These are phyloP conservation scores for Agapostemon virescens DNA, from an alignment of 2,888 invertebrate species.

Conservation along the genomic window DNA sequence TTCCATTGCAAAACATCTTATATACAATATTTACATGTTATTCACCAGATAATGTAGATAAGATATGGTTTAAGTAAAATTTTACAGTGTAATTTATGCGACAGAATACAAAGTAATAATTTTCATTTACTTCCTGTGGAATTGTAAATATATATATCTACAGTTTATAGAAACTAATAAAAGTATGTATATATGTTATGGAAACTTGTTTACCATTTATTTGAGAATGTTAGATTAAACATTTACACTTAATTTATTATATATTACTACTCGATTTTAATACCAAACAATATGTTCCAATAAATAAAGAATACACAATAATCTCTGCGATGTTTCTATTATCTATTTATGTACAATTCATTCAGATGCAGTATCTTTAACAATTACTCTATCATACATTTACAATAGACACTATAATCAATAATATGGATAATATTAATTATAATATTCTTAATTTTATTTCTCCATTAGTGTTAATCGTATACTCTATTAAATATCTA, in stretches of 20 bases:
- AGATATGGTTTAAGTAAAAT: conserved; percentile 55
- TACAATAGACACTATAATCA: conserved; percentile 9
- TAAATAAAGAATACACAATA: conserved; percentile 37
- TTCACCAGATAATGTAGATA: conserved; percentile 63
- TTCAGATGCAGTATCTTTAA: background rate
- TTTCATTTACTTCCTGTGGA: conserved; percentile 54
- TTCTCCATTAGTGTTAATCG: background rate
- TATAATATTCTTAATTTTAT: background rate
- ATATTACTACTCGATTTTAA: conserved; percentile 16
- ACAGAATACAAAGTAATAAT: conserved; percentile 55
- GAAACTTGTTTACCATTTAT: conserved; percentile 44
- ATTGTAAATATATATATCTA: conserved; percentile 63
- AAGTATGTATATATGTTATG: conserved; percentile 63
- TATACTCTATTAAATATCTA: conserved; percentile 2
- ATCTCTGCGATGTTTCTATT: background rate
- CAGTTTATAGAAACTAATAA: conserved; percentile 63
- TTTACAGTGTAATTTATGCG: conserved; percentile 54
- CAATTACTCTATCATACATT: conserved; percentile 16
- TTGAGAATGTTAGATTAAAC: conserved; percentile 41
- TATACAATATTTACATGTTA: conserved; percentile 51
- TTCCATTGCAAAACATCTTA: conserved; percentile 46
- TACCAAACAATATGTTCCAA: conserved; percentile 32
- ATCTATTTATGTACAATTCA: conserved; percentile 23
- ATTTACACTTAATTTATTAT: conserved; percentile 18
- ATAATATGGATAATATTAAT: background rate